Evolutionary conservation across 2,888 invertebrate species (phyloP).

Genomic region (Chamaedrilus cognettii): DNA sequence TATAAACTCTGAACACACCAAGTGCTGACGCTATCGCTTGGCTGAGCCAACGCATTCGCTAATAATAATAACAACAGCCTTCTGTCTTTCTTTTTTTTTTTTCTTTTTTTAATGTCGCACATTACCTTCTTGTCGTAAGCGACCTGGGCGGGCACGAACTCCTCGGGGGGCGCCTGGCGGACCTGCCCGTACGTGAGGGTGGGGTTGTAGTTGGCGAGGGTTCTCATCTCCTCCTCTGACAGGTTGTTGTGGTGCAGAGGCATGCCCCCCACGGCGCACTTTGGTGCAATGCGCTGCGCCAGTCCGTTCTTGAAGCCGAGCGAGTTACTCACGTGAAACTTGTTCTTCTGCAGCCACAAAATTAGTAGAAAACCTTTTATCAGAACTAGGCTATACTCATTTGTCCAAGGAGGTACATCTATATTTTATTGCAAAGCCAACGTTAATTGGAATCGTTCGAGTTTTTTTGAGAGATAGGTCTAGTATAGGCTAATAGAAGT

Average conservation of each 20-base stretch:
- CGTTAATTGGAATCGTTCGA: too few species aligned
- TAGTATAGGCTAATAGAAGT: too few species aligned
- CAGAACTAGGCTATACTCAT: too few species aligned
- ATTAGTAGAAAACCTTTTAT: too few species aligned
- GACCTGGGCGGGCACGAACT: constrained; percentile 60
- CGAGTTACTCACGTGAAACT: constrained; percentile 57
- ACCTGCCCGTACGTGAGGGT: constrained; percentile 60
- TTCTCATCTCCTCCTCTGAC: constrained; percentile 56
- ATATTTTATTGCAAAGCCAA: not conserved
- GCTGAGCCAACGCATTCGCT: too few species aligned
- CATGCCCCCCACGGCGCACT: constrained; percentile 55
- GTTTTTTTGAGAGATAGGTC: too few species aligned
- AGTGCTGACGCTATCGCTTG: too few species aligned
- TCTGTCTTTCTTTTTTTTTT: not conserved
- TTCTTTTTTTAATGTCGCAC: too few species aligned
- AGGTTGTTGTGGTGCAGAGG: constrained; percentile 54
- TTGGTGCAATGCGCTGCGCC: constrained; percentile 49
- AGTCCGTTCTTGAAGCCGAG: constrained; percentile 59
- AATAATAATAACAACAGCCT: too few species aligned
- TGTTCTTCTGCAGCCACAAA: too few species aligned
- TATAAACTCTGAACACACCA: too few species aligned
- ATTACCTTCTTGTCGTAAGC: constrained; percentile 60
- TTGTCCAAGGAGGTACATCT: too few species aligned
- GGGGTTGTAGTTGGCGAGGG: constrained; percentile 58
- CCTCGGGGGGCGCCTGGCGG: constrained; percentile 58